Base-by-base conservation (phyloP, 2,888 invertebrate species). In the Tetramorium bicarinatum region DNA sequence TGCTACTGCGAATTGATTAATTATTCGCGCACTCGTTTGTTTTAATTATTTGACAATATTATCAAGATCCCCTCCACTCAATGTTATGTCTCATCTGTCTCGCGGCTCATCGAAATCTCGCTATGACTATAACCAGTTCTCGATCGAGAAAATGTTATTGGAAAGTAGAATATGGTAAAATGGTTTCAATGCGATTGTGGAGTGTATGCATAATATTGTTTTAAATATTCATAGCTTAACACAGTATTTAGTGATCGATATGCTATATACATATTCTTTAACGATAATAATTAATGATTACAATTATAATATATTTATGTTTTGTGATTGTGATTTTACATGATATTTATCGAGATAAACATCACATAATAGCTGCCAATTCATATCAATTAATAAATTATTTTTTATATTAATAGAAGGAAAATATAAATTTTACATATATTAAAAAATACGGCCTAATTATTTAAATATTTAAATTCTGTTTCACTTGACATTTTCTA, bases 141-240 rank as follows among this genome's bases (percentile, higher is more conserved):
- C 11, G 11, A 21, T 44, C 21, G 66, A 69, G 54, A 77, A 87
- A 87, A 83, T 66, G 59, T 11, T 61, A 49, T 85, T 79, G 62
- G 75, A 87, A 87, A 87, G 54, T 75, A 44, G 62, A 64, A 25
- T 29, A 47, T 2, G 41, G 7, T 34, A 47, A 75, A 15, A 21
- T 75, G 2, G 8, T 44, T 61, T 74, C 7, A 71, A n/a, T 72
- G 21, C 18, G 8, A 56, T 56, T 38, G 7, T 7, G 38, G 4
- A 25, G 9, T n/a, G 6, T 29, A 67, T 18, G 18, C 44, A 6
- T 18, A 47, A 13, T 11, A 25, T 67, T 1, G 47, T 67, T 25
- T 47, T 25, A 9, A 25, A 67, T 47, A 49, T 67, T 15, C 18
- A 18, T 25, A 44, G 25, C 15, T 69, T 52, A 52, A 49, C 6